Conservation (phyloP, 2,797 vertebrate genomes). For the Melanotaenia nigrans region DNA sequence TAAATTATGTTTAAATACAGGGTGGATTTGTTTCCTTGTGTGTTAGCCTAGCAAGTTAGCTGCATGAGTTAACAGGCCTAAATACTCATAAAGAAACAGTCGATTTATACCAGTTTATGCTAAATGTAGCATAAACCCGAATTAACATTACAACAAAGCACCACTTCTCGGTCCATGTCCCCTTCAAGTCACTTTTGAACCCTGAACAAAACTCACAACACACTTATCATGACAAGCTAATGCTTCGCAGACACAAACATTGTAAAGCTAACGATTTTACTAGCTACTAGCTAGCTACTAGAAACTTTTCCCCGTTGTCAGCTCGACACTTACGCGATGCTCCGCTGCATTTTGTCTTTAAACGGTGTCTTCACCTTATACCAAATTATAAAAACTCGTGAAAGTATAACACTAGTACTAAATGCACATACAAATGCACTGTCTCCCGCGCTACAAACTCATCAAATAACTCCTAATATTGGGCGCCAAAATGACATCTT, state of each 20-base stretch:
- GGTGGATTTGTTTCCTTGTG: not conserved
- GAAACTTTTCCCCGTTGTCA: not conserved
- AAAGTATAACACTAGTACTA: not conserved
- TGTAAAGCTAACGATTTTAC: not conserved
- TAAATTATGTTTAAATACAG: not conserved
- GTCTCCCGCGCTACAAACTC: slow-evolving; percentile 62
- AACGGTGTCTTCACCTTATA: not conserved
- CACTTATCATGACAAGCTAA: not conserved
- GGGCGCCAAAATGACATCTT: slow-evolving; percentile 77
- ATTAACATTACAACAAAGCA: not conserved
- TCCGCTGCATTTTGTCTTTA: slow-evolving; percentile 81
- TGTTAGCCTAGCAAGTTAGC: fast-evolving
- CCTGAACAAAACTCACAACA: not conserved
- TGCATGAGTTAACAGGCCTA: not conserved
- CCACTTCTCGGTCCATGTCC: fast-evolving
- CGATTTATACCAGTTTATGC: not conserved
- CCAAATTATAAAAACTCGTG: not conserved
- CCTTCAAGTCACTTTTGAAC: not conserved
- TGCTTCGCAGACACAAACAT: too few relatives aligned
- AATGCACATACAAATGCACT: slow-evolving; percentile 3
- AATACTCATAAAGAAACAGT: not conserved
- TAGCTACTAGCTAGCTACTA: not conserved
- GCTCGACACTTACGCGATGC: slow-evolving; percentile 81
- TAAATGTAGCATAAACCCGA: slow-evolving; percentile 1
- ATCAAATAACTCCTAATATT: slow-evolving; percentile 54